These are phyloP conservation scores for Typhlomys cinereus DNA, from an alignment of 2,113 vertebrate genomes.

Conservation along the genomic window DNA sequence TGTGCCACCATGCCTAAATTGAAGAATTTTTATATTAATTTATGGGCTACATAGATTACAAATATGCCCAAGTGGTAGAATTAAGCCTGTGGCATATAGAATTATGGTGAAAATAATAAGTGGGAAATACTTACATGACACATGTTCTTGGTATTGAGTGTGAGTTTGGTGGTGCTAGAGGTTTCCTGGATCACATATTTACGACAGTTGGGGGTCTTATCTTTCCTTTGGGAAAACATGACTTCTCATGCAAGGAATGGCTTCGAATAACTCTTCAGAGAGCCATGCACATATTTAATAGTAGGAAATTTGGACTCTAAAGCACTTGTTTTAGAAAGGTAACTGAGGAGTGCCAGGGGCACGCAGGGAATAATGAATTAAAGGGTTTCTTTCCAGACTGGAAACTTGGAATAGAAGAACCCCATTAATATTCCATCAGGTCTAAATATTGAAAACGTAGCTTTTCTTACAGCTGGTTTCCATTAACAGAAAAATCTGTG, in stretches of 20 bases:
- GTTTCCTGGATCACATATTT: not conserved
- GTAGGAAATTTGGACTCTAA: conserved; percentile 9
- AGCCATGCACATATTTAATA: not conserved
- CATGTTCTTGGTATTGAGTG: not conserved
- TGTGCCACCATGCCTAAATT: not conserved
- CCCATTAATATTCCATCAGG: conserved; percentile 45
- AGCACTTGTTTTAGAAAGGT: conserved; percentile 67
- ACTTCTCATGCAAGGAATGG: conserved; percentile 3
- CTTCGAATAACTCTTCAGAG: conserved; percentile 37
- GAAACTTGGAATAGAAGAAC: conserved; percentile 65
- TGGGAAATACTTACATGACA: conserved; percentile 45
- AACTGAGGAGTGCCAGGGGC: not conserved
- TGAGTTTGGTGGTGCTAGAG: not conserved
- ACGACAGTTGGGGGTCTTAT: not conserved
- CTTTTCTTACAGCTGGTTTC: conserved; percentile 69
- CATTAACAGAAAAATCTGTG: conserved; percentile 64
- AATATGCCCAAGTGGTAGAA: conserved; percentile 43
- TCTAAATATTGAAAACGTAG: conserved; percentile 44
- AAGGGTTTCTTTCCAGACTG: conserved; percentile 49
- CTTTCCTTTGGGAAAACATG: not conserved
- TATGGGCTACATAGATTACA: not conserved
- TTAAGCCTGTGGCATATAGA: conserved; percentile 30
- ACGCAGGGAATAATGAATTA: conserved; percentile 54
- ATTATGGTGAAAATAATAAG: conserved; percentile 33
- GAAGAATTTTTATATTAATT: conserved; percentile 30